Evolutionary conservation across 2,888 invertebrate species (phyloP).

Genomic region (Ormyrus thymus): DNA sequence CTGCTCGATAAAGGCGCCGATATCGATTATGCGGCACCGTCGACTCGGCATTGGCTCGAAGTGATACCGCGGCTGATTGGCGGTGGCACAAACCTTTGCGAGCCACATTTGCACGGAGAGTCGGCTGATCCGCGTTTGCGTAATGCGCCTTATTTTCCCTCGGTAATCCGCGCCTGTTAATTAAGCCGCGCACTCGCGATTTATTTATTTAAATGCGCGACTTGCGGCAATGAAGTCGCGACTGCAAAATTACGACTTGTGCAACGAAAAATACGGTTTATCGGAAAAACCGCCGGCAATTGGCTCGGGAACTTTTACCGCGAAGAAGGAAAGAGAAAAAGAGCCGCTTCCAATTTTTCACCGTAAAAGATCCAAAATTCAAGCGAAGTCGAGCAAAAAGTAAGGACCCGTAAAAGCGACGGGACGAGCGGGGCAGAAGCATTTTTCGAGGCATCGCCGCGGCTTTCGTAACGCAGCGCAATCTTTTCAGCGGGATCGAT

Average conservation of each 20-base stretch:
- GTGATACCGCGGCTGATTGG: slow-evolving; percentile 1
- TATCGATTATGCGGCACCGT: not conserved
- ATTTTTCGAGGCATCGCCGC: no score
- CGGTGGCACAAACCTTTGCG: not conserved
- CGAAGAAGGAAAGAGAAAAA: no score
- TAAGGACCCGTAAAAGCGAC: no score
- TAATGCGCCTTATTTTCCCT: slow-evolving; percentile 25
- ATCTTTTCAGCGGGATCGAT: no score
- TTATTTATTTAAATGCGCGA: slow-evolving; percentile 3
- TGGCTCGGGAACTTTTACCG: not conserved
- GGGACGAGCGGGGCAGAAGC: no score
- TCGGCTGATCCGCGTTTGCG: slow-evolving; percentile 24
- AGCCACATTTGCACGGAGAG: slow-evolving; percentile 18
- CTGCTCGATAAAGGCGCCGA: not conserved
- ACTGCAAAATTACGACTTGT: not conserved
- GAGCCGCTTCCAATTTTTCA: no score
- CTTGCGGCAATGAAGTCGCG: slow-evolving; percentile 13
- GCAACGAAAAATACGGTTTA: slow-evolving; percentile 12
- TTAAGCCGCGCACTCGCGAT: not conserved
- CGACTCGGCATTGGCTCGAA: not conserved
- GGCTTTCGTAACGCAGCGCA: no score
- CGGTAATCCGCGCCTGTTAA: not conserved
- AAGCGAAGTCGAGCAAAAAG: no score
- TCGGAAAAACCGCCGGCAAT: no score
- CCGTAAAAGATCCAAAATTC: no score